Percentiles rank a stretch among this genome's conserved stretches.
Evolutionary conservation across 1,140 invertebrate genomes (phyloP).

Genomic region (Pteromalus puparum): DNA sequence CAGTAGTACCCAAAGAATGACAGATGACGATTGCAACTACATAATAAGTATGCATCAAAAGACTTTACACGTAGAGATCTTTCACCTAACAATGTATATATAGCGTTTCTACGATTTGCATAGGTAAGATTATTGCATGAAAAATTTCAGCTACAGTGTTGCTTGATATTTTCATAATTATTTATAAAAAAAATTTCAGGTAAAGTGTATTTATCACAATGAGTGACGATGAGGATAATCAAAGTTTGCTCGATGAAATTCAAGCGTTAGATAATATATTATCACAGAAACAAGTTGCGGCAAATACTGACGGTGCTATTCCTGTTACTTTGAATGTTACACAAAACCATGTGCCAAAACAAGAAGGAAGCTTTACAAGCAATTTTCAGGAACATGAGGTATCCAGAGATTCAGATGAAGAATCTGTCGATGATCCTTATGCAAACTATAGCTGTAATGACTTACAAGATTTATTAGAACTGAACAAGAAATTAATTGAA

Average conservation of each 20-base stretch:
- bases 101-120: not conserved
- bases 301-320: not conserved
- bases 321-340: not conserved
- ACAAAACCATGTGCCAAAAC: not conserved
- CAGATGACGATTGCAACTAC: too few species aligned
- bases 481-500: constrained; percentile 61
- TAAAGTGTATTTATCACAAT: constrained; percentile 68
- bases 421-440: constrained; percentile 17
- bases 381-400: not conserved
- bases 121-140: not conserved
- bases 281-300: not conserved
- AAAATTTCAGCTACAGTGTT: not conserved
- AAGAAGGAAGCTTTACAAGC: not conserved
- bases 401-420: not conserved
- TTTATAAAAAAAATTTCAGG: constrained; percentile 57
- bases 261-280: constrained; percentile 62
- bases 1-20: too few species aligned
- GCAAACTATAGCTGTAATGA: constrained; percentile 44
- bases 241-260: constrained; percentile 65
- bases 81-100: too few species aligned
- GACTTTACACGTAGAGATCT: too few species aligned
- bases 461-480: constrained; percentile 52
- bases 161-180: too few species aligned
- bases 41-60: too few species aligned
- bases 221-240: constrained; percentile 64